Conservation (phyloP, 64 coral and sea anemone genomes). For the Astreopora myriophthalma region DNA sequence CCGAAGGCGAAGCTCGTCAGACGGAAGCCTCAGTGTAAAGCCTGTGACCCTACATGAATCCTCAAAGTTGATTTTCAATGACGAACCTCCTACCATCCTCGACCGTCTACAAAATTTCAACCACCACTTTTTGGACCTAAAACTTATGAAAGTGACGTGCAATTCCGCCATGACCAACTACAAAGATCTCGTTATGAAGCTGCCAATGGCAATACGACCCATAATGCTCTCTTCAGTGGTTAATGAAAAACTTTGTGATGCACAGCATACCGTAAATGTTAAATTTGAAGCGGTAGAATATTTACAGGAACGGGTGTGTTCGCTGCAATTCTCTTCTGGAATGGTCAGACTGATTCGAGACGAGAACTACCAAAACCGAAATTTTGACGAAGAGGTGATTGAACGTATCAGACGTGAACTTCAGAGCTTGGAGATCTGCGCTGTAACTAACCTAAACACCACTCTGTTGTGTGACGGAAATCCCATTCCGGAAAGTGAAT, state of each 20-base stretch:
- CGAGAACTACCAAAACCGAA: neutral
- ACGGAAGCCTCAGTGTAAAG: neutral
- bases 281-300: neutral
- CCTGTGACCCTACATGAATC: slow-evolving; percentile 22
- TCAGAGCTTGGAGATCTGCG: neutral
- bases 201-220: slow-evolving; percentile 30
- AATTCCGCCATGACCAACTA: neutral
- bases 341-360: slow-evolving; percentile 2
- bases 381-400: neutral
- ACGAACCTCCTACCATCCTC: neutral
- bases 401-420: neutral
- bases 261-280: neutral
- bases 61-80: slow-evolving; percentile 43
- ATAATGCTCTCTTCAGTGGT: slow-evolving; percentile 43
- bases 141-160: neutral
- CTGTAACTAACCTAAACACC: slow-evolving; percentile 8
- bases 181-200: slow-evolving; percentile 16
- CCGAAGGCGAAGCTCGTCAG: neutral
- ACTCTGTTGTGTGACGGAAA: slow-evolving; percentile 5
- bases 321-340: neutral
- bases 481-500: slow-evolving; percentile 47
- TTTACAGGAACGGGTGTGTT: neutral
- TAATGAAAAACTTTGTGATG: neutral
- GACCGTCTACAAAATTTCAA: slow-evolving; percentile 23
- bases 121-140: slow-evolving; percentile 1